Evolutionary conservation across 2,113 vertebrate species (phyloP).

Genomic region (Arvicanthis niloticus): DNA sequence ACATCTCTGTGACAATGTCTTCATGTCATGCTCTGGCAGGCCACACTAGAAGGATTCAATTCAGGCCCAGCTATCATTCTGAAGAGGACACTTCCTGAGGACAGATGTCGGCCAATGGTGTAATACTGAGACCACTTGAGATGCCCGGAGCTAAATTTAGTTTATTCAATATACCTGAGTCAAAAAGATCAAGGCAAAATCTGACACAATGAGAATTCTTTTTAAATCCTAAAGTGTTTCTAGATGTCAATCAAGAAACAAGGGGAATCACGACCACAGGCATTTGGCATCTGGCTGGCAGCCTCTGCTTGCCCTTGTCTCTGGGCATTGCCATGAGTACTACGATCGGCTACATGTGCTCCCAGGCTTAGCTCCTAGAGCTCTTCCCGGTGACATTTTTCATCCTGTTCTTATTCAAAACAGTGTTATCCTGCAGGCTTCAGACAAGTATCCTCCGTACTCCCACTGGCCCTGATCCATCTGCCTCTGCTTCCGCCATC

Average conservation of each 20-base stretch:
- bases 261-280: slow-evolving; percentile 4
- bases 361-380: too few species aligned
- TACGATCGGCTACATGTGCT: not conserved
- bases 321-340: not conserved
- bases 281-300: not conserved
- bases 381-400: not conserved
- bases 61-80: not conserved
- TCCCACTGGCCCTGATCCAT: not conserved
- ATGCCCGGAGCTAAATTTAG: not conserved
- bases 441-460: not conserved
- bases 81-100: not conserved
- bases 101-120: not conserved
- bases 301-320: not conserved
- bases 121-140: not conserved
- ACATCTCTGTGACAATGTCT: not conserved
- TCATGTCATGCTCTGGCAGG: not conserved
- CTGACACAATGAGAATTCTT: not conserved
- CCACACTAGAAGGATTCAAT: not conserved
- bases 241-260: not conserved
- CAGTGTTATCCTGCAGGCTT: not conserved
- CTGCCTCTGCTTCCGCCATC: too few species aligned
- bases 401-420: not conserved
- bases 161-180: not conserved
- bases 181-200: not conserved
- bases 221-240: not conserved